Percentiles rank a stretch among this genome's conserved stretches.
Conservation (phyloP, 2,888 invertebrate genomes). For the Congeria kusceri region DNA sequence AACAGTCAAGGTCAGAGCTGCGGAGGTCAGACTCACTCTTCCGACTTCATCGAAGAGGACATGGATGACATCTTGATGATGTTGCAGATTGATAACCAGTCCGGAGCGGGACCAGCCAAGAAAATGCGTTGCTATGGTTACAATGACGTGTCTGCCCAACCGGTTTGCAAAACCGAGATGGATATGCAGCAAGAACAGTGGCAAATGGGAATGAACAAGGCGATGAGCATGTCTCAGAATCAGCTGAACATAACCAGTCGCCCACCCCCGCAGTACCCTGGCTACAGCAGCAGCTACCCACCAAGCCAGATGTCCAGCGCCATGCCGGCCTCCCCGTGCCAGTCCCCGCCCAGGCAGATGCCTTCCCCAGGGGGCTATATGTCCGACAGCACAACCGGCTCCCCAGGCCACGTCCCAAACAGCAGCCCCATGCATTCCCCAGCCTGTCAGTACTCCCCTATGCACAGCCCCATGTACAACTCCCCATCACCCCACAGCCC, state of each 20-base stretch:
- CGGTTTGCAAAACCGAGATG: slow-evolving; percentile 44
- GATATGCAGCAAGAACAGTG: slow-evolving; percentile 26
- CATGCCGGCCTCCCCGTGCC: slow-evolving; percentile 48
- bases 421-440: slow-evolving; percentile 56
- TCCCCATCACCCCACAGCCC: slow-evolving; percentile 54
- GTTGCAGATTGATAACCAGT: slow-evolving; percentile 61
- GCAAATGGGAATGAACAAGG: slow-evolving; percentile 42
- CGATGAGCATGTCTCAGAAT: slow-evolving; percentile 58
- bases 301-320: slow-evolving; percentile 10
- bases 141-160: slow-evolving; percentile 23
- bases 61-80: slow-evolving; percentile 73
- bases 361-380: slow-evolving; percentile 56
- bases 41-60: slow-evolving; percentile 67
- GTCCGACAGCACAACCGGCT: slow-evolving; percentile 52
- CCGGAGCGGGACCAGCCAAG: slow-evolving; percentile 35
- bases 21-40: slow-evolving; percentile 26
- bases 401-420: slow-evolving; percentile 55
- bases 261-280: slow-evolving; percentile 62
- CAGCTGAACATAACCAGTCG: slow-evolving; percentile 45
- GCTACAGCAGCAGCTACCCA: slow-evolving; percentile 30
- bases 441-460: slow-evolving; percentile 61
- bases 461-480: slow-evolving; percentile 54
- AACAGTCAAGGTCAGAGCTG: slow-evolving; percentile 15
- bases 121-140: slow-evolving; percentile 54
- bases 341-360: slow-evolving; percentile 50